These are phyloP conservation scores for Catocala nupta DNA, from an alignment of 2,888 invertebrate species.

Conservation along the genomic window DNA sequence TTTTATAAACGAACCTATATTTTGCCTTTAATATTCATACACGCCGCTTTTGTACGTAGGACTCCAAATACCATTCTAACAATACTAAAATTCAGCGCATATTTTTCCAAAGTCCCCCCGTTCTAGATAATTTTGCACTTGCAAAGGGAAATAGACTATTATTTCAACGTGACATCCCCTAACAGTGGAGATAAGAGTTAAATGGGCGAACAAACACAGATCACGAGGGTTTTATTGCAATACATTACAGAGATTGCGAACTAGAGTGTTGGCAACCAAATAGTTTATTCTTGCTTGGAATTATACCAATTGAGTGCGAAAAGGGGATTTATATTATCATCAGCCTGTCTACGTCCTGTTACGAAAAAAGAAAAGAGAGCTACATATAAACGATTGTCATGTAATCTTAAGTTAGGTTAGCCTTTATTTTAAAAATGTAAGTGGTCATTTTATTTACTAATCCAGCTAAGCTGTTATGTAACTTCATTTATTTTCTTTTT, in stretches of 20 bases:
- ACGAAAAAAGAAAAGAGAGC: too few species aligned
- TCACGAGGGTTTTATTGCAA: constrained; percentile 57
- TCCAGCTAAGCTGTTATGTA: too few species aligned
- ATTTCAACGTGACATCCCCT: constrained; percentile 47
- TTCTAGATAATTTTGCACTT: constrained; percentile 41
- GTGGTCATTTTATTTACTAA: too few species aligned
- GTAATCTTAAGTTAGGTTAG: too few species aligned
- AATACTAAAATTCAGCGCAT: constrained; percentile 18
- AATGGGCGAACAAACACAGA: constrained; percentile 60
- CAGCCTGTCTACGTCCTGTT: not conserved
- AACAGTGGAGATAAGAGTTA: constrained; percentile 56
- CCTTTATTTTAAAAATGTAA: too few species aligned
- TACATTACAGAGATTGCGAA: constrained; percentile 58
- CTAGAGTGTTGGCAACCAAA: constrained; percentile 45
- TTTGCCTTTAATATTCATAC: too few species aligned
- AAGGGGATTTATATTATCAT: not conserved
- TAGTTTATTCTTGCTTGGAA: constrained; percentile 42
- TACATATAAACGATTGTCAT: too few species aligned
- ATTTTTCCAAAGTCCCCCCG: constrained; percentile 25
- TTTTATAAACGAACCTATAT: too few species aligned
- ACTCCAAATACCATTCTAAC: constrained; percentile 1
- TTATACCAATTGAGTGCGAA: constrained; percentile 3
- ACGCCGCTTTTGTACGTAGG: too few species aligned
- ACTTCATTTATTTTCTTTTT: too few species aligned
- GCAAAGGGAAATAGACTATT: constrained; percentile 50